Evolutionary conservation across 2,888 invertebrate species (phyloP).

Genomic region (Azorinus chamasolen): DNA sequence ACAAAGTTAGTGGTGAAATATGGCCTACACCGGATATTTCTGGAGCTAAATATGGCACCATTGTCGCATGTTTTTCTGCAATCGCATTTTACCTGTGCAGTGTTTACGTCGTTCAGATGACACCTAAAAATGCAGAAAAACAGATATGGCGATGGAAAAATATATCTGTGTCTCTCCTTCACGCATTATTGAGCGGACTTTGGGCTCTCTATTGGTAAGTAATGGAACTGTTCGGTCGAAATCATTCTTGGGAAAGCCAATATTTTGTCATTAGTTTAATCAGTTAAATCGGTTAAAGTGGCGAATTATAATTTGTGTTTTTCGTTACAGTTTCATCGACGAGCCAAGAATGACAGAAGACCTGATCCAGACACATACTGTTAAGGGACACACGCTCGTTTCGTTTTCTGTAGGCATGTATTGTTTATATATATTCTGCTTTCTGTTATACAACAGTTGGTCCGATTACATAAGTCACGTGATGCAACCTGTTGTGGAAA

Average conservation of each 20-base stretch:
- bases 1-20: constrained; percentile 12
- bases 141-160: constrained; percentile 78
- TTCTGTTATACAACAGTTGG: not conserved
- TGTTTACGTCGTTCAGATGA: constrained; percentile 40
- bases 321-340: constrained; percentile 85
- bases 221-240: not conserved
- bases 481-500: too few relatives aligned
- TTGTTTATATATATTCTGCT: too few relatives aligned
- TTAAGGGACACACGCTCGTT: constrained; percentile 84
- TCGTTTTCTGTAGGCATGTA: constrained; percentile 87
- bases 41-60: constrained; percentile 62
- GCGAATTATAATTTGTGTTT: not conserved
- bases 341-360: constrained; percentile 87
- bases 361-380: constrained; percentile 85
- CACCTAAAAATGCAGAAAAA: constrained; percentile 60
- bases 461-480: constrained; percentile 2
- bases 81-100: constrained; percentile 61
- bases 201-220: constrained; percentile 76
- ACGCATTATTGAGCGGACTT: constrained; percentile 69
- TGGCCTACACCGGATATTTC: constrained; percentile 64
- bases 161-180: constrained; percentile 75
- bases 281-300: too few relatives aligned
- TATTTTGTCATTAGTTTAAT: too few relatives aligned
- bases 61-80: constrained; percentile 56
- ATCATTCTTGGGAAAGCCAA: too few relatives aligned